A percentile compares a stretch with the other conserved stretches of the same genome.
phyloP scores from a whole-genome alignment of 2,797 vertebrate species.

The Oreonectes daqikongensis region DNA sequence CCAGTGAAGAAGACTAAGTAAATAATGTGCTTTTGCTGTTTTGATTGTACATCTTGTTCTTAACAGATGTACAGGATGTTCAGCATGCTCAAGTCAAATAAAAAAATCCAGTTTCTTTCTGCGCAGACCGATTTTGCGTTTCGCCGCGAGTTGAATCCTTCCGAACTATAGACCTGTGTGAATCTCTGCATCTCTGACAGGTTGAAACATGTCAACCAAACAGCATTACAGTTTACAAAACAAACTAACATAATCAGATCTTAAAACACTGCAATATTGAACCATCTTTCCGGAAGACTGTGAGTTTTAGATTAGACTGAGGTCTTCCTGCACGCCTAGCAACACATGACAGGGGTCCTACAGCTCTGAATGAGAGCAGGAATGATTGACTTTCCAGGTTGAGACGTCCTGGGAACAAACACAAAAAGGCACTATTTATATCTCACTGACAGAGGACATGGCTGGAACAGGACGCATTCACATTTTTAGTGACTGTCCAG shows the following conservation, averaged over 20 bases:
- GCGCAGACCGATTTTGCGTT: no score
- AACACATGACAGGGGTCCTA: no score
- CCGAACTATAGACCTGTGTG: background rate
- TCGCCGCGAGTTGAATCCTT: background rate
- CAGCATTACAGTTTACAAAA: background rate
- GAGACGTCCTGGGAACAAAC: conserved; percentile 12
- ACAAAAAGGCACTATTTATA: conserved; percentile 39
- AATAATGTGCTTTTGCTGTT: conserved; percentile 7
- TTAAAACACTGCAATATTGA: background rate
- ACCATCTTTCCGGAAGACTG: background rate
- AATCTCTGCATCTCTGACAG: background rate
- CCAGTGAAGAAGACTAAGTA: no score
- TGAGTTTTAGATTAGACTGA: no score
- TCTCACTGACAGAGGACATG: background rate
- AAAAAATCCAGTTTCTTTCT: no score
- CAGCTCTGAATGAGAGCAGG: background rate
- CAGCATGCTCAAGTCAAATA: background rate
- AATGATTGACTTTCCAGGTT: conserved; percentile 18
- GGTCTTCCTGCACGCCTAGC: no score
- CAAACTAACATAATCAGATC: background rate
- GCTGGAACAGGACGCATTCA: conserved; percentile 22
- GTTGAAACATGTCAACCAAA: background rate
- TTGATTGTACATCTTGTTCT: background rate
- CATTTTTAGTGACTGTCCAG: conserved; percentile 11
- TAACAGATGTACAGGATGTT: background rate